A percentile compares a stretch with the other conserved stretches of the same genome.
Evolutionary conservation across 37 sponge, comb jelly and placozoan species (phyloP).

Genomic region (Ephydatia muelleri): DNA sequence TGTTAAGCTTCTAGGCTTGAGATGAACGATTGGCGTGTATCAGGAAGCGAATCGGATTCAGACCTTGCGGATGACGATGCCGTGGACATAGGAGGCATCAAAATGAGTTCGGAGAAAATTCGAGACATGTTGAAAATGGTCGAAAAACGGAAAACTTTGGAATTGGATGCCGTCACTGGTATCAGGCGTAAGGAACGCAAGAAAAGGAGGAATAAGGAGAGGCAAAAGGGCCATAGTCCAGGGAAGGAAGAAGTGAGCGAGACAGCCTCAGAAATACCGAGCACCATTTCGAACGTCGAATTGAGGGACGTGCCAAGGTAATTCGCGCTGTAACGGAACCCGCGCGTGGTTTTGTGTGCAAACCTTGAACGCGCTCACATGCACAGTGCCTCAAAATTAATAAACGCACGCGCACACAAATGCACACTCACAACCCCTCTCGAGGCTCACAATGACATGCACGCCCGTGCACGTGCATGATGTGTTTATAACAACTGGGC

Average conservation of each 20-base stretch:
- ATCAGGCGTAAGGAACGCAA: conserved; percentile 7
- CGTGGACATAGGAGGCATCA: conserved; percentile 23
- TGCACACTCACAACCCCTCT: not conserved
- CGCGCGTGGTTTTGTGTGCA: not conserved
- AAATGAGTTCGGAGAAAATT: conserved; percentile 15
- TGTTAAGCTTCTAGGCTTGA: conserved; percentile 10
- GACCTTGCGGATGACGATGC: conserved; percentile 8
- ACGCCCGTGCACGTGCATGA: not conserved
- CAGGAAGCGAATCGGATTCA: conserved; percentile 62
- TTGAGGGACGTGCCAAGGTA: conserved; percentile 47
- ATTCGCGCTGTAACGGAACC: not conserved
- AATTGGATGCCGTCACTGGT: conserved; percentile 25
- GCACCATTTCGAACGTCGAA: conserved; percentile 55
- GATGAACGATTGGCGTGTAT: conserved; percentile 54
- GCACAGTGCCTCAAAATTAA: not conserved
- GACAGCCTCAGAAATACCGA: conserved; percentile 66
- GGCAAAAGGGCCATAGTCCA: conserved; percentile 6
- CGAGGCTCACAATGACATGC: not conserved
- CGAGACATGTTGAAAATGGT: conserved; percentile 29
- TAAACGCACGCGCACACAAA: not conserved
- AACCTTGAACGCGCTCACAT: not conserved
- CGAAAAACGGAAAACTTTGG: conserved; percentile 31
- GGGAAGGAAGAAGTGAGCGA: conserved; percentile 63
- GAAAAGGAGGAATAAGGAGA: not conserved
- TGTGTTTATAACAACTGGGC: not conserved